Evolutionary conservation across 37 sponge, comb jelly and placozoan genomes (phyloP), one percentile per base, ranked within the genome.

Genomic region (Corticium candelabrum): DNA sequence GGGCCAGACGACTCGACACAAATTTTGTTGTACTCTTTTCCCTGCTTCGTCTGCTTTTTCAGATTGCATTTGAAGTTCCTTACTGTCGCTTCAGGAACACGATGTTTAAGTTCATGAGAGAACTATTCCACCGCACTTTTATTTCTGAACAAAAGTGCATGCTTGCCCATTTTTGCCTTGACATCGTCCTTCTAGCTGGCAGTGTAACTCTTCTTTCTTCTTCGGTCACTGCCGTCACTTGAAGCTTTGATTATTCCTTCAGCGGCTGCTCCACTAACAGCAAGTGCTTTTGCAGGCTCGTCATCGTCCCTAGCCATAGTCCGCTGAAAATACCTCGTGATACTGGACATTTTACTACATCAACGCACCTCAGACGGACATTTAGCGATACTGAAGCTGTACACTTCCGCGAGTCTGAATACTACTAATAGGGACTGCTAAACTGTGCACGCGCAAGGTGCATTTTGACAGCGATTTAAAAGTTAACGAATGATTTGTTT

Each of bases 291-390:
- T 11, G n/a, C n/a, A n/a, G 5, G 56, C 11, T 43, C 56, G 56
- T 43, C 56, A 21, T 43, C 56, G 56, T 43, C 56, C 56, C 56
- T n/a, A n/a, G n/a, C n/a, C n/a, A n/a, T n/a, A n/a, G n/a, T n/a
- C n/a, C n/a, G n/a, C n/a, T n/a, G n/a, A n/a, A n/a, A n/a, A n/a
- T n/a, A n/a, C n/a, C n/a, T n/a, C n/a, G n/a, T n/a, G n/a, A n/a
- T n/a, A n/a, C n/a, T n/a, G n/a, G n/a, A n/a, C n/a, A n/a, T n/a
- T n/a, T n/a, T n/a, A n/a, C n/a, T n/a, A n/a, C n/a, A n/a, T n/a
- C n/a, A n/a, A n/a, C n/a, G n/a, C n/a, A n/a, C n/a, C n/a, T n/a
- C n/a, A n/a, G n/a, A n/a, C n/a, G n/a, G n/a, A n/a, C n/a, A n/a
- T n/a, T n/a, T n/a, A n/a, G n/a, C n/a, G n/a, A n/a, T n/a, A n/a